phyloP scores from a whole-genome alignment of 2,113 vertebrate genomes.

The Tetrax tetrax region DNA sequence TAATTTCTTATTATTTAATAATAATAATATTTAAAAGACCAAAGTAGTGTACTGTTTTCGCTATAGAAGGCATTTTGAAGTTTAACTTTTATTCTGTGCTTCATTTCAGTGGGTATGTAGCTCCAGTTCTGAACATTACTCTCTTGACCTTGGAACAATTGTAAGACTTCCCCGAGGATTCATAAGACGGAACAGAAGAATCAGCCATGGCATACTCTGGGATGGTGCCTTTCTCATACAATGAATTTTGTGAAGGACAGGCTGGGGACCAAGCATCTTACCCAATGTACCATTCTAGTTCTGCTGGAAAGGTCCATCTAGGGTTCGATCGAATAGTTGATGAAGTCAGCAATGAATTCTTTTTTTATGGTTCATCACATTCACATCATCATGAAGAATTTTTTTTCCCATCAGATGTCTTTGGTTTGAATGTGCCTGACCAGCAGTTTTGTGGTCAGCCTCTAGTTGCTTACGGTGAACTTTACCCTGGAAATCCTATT shows the following conservation, averaged over 20 bases:
- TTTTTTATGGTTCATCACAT: constrained; percentile 44
- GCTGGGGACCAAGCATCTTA: neutral
- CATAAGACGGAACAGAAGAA: neutral
- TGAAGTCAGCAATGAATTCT: constrained; percentile 31
- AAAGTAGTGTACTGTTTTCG: neutral
- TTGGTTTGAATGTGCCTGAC: neutral
- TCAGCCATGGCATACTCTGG: constrained; percentile 5
- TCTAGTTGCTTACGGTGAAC: neutral
- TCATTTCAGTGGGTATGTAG: neutral
- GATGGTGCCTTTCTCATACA: neutral
- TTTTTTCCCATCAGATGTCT: neutral
- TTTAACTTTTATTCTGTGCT: neutral
- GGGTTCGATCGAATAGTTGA: constrained; percentile 12
- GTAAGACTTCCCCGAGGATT: neutral
- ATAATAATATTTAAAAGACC: neutral
- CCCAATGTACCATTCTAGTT: neutral
- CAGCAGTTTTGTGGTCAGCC: neutral
- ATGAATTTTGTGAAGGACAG: neutral
- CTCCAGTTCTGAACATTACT: neutral
- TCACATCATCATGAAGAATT: neutral
- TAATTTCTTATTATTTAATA: neutral
- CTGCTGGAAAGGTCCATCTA: neutral
- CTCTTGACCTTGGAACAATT: neutral
- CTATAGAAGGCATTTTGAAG: neutral
- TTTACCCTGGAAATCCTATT: neutral